Evolutionary conservation across 2,113 vertebrate genomes (phyloP), one percentile per base, ranked within the genome.

Genomic region (Aegithalos caudatus): DNA sequence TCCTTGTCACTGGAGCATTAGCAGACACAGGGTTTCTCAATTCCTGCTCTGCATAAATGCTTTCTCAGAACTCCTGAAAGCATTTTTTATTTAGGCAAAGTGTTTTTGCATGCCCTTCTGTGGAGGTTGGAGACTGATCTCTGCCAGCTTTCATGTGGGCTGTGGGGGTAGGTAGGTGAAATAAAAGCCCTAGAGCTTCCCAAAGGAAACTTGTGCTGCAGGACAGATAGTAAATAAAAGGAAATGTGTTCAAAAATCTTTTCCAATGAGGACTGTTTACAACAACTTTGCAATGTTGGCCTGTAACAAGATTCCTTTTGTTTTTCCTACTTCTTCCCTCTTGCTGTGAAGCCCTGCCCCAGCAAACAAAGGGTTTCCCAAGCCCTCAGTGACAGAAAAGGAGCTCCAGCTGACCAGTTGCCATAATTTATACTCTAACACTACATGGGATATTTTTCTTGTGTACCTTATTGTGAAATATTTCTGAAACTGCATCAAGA

Each of bases 31-130:
- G 73, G 57, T 54, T 85, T 83, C 74, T 92, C 71, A 42, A 11
- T 65, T 66, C 60, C 47, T 48, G 23, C 28, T 86, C 82, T 88
- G 67, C 82, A 93, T 83, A 81, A 94, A 57, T 73, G 81, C 58
- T 92, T 90, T 86, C 88, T 86, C 22, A 25, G 85, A 94, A 86
- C 62, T 90, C 66, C 61, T 69, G 82, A 37, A 77, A 90, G n/a
- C 11, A 8, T 24, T 80, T 53, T 72, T 69, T 78, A 64, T 31
- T 69, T 53, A 73, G 62, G 54, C 24, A 3, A 44, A 94, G n/a
- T 21, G 24, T 29, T 54, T 92, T 12, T 66, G 47, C 37, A 3
- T 53, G 44, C 9, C 35, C 22, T 48, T 89, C 65, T 76, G 48
- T 64, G 65, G 35, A 51, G 65, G 24, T 1, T 45, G 53, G 44